Conservation (phyloP, 2,113 vertebrate species). For the Zosterops lateralis region DNA sequence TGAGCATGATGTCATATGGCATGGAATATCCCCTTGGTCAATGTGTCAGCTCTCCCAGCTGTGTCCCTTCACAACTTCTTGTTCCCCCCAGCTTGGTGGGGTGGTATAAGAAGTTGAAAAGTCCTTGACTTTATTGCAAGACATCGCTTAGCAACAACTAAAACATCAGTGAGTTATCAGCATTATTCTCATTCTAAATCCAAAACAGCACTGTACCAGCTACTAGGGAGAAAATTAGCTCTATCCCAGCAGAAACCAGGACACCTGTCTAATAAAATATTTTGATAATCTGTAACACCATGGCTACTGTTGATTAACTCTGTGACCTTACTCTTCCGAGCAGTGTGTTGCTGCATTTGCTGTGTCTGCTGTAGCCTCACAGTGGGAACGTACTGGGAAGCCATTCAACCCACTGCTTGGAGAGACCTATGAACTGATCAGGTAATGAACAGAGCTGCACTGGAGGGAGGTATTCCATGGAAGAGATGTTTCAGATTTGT, state of each 20-base stretch:
- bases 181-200: background rate
- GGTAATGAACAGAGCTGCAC: constrained; percentile 69
- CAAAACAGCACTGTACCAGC: background rate
- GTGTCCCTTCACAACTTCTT: background rate
- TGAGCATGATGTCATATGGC: background rate
- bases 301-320: background rate
- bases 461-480: background rate
- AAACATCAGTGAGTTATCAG: background rate
- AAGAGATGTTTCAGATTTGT: background rate
- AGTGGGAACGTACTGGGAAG: constrained; percentile 97
- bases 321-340: background rate
- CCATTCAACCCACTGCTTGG: constrained; percentile 96
- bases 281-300: background rate
- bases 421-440: constrained; percentile 93
- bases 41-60: background rate
- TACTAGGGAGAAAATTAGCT: background rate
- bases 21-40: background rate
- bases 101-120: background rate
- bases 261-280: background rate
- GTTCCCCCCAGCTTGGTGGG: background rate
- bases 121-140: background rate
- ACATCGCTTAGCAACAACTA: background rate
- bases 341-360: constrained; percentile 96
- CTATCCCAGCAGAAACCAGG: background rate
- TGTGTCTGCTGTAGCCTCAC: constrained; percentile 95